phyloP scores from a whole-genome alignment of 2,797 vertebrate species.

The Pangasius krempfi region DNA sequence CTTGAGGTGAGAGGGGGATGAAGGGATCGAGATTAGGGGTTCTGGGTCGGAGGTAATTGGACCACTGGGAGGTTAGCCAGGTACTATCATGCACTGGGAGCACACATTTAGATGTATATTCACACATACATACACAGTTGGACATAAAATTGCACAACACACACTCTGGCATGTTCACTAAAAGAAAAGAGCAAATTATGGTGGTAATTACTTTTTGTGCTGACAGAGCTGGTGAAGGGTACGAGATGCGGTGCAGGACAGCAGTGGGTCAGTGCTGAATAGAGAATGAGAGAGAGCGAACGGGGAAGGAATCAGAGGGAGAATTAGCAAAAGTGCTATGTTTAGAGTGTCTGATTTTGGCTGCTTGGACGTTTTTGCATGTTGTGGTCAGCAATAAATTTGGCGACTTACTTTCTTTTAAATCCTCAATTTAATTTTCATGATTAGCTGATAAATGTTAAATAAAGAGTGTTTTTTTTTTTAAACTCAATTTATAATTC shows the following conservation, averaged over 20 bases:
- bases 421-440: not conserved
- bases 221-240: conserved; percentile 53
- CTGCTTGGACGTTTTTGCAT: not conserved
- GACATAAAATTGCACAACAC: conserved; percentile 52
- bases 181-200: conserved; percentile 78
- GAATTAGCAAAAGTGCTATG: conserved; percentile 20
- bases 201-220: conserved; percentile 79
- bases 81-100: conserved; percentile 51
- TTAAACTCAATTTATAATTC: not conserved
- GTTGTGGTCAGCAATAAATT: not conserved
- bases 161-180: conserved; percentile 60
- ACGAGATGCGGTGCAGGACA: conserved; percentile 50
- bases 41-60: conserved; percentile 75
- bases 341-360: not conserved
- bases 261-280: conserved; percentile 51
- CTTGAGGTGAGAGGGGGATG: conserved; percentile 59
- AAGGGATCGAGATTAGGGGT: conserved; percentile 60
- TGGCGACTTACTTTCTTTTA: not conserved
- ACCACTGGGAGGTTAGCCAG: conserved; percentile 73
- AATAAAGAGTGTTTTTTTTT: not conserved
- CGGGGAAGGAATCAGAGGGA: not conserved
- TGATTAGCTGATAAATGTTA: not conserved
- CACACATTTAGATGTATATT: conserved; percentile 33
- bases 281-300: conserved; percentile 47
- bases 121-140: conserved; percentile 23